phyloP scores from a whole-genome alignment of 2,113 vertebrate genomes.

The Ochotona curzoniae region DNA sequence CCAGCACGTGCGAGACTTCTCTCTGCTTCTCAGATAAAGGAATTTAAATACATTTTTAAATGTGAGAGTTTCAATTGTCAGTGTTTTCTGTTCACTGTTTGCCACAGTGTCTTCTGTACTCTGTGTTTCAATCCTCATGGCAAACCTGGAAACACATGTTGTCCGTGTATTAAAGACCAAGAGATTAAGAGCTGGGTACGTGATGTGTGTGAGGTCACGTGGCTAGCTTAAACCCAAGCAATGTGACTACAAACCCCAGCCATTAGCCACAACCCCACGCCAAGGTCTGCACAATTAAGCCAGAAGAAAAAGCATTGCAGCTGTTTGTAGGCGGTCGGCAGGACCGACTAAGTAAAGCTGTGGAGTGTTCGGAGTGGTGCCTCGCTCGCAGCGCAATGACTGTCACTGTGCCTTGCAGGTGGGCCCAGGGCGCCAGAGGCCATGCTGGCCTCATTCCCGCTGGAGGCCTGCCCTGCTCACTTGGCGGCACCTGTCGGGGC shows the following conservation, averaged over 20 bases:
- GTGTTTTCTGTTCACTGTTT: neutral
- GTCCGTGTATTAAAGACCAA: neutral
- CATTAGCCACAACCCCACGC: neutral
- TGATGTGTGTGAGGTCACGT: neutral
- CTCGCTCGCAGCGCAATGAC: neutral
- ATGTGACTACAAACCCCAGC: neutral
- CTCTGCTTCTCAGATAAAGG: no score
- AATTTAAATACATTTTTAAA: no score
- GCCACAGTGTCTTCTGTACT: neutral
- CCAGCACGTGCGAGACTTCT: no score
- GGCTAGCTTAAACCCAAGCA: neutral
- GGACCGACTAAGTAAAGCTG: neutral
- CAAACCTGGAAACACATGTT: neutral
- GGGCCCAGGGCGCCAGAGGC: neutral
- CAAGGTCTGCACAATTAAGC: conserved; percentile 6
- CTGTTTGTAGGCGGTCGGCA: neutral
- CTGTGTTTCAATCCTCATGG: conserved; percentile 21
- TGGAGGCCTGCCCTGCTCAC: neutral
- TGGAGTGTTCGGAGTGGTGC: neutral
- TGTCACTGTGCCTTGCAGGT: neutral
- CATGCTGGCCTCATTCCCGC: neutral
- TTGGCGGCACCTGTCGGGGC: conserved; percentile 28
- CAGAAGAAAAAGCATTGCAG: neutral
- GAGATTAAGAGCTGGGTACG: neutral
- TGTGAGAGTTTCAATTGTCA: neutral